These are phyloP conservation scores for Calliscelio sp. DNA, from an alignment of 2,888 invertebrate genomes.

Conservation along the genomic window DNA sequence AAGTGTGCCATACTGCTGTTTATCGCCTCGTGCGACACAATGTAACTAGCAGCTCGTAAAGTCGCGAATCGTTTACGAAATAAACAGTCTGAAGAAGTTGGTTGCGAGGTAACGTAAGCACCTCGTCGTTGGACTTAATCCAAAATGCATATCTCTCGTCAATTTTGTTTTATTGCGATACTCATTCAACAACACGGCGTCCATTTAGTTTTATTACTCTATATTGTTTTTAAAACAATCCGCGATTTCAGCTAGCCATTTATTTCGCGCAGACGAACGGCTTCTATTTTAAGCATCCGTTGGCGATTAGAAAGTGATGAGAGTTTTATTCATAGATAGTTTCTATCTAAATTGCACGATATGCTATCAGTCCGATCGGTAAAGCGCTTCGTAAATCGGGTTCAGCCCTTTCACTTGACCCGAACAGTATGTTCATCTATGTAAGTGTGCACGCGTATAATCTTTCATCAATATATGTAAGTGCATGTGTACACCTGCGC, in stretches of 20 bases:
- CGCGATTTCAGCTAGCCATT: constrained; percentile 21
- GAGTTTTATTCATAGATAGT: constrained; percentile 67
- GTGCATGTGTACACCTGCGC: constrained; percentile 47
- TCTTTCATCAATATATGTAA: constrained; percentile 53
- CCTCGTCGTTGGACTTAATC: constrained; percentile 42
- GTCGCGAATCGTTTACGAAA: constrained; percentile 62
- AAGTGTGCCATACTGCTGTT: constrained; percentile 40
- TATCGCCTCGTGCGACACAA: constrained; percentile 52
- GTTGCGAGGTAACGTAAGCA: constrained; percentile 19
- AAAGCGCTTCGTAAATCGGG: constrained; percentile 67
- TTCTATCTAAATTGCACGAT: constrained; percentile 71
- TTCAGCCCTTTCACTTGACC: constrained; percentile 73
- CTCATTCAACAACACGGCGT: not conserved
- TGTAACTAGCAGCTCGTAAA: constrained; percentile 64
- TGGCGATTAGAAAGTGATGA: constrained; percentile 70
- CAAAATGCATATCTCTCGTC: constrained; percentile 42
- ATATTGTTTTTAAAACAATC: constrained; percentile 31
- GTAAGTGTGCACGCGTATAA: constrained; percentile 58
- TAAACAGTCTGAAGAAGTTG: constrained; percentile 52
- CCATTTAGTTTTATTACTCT: constrained; percentile 5
- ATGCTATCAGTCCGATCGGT: constrained; percentile 67
- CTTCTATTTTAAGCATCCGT: constrained; percentile 59
- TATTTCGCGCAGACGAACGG: constrained; percentile 16
- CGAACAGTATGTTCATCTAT: constrained; percentile 62
- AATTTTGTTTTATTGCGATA: constrained; percentile 43